phyloP scores from a whole-genome alignment of 2,888 invertebrate species.

The Apodemia duryi region DNA sequence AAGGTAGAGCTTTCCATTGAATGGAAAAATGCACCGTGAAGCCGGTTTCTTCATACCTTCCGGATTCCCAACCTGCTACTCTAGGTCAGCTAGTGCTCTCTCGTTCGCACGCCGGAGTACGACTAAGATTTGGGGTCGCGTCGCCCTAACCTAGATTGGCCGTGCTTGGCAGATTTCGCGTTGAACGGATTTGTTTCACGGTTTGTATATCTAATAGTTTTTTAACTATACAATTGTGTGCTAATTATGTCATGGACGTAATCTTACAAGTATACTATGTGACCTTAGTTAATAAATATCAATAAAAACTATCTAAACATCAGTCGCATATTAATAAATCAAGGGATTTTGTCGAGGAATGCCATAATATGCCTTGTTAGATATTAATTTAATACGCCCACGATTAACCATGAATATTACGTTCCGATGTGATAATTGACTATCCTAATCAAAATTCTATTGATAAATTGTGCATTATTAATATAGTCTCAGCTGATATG shows the following conservation, averaged over 20 bases:
- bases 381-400: not conserved
- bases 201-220: constrained; percentile 2
- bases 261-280: too few species aligned
- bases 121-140: constrained; percentile 72
- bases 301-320: not conserved
- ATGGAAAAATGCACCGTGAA: constrained; percentile 73
- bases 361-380: not conserved
- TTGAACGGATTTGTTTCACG: constrained; percentile 30
- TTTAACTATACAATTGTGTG: too few species aligned
- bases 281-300: not conserved
- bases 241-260: too few species aligned
- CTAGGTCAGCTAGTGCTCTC: constrained; percentile 64
- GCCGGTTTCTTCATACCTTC: constrained; percentile 75
- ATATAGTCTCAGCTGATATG: too few species aligned
- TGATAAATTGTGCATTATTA: too few species aligned
- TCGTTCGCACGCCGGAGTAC: constrained; percentile 50
- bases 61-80: constrained; percentile 78
- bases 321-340: not conserved
- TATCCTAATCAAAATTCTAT: not conserved
- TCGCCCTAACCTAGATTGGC: constrained; percentile 75
- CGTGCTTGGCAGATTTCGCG: constrained; percentile 58
- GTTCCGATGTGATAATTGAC: not conserved
- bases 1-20: constrained; percentile 73
- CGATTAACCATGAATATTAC: not conserved
- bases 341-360: not conserved